These are phyloP conservation scores for Peromyscus eremicus DNA, from an alignment of 2,797 vertebrate genomes.

Conservation along the genomic window DNA sequence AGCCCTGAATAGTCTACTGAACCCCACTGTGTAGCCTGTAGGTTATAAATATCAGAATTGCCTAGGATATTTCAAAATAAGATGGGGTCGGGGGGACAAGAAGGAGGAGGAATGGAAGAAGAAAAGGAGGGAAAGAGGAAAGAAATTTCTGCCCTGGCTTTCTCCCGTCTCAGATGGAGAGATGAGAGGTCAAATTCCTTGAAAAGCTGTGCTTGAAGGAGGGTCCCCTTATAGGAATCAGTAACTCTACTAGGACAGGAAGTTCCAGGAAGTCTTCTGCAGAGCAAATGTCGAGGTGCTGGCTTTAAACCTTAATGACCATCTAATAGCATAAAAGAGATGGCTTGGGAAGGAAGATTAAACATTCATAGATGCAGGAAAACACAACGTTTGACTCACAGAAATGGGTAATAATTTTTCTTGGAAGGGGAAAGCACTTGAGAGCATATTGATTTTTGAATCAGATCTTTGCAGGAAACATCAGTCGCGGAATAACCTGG, in stretches of 20 bases:
- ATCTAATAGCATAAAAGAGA: neutral
- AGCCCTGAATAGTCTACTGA: neutral
- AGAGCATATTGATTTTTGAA: conserved; percentile 27
- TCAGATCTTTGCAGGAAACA: conserved; percentile 36
- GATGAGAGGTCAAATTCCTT: neutral
- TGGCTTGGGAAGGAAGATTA: neutral
- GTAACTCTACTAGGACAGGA: neutral
- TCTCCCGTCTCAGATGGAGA: neutral
- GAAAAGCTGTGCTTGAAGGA: neutral
- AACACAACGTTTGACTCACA: neutral
- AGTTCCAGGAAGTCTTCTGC: conserved; percentile 5
- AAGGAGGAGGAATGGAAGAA: neutral
- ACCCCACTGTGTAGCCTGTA: neutral
- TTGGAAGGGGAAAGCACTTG: conserved; percentile 32
- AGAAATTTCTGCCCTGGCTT: neutral
- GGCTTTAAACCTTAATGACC: conserved; percentile 16
- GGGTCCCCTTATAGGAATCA: neutral
- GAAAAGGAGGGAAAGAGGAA: no score
- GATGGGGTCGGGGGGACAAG: no score
- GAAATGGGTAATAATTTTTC: neutral
- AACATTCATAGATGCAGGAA: neutral
- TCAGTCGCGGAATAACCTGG: neutral
- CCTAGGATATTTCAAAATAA: neutral
- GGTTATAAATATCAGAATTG: neutral
- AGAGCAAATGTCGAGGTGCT: conserved; percentile 33